These are phyloP conservation scores for Parnassius apollo DNA, from an alignment of 2,888 invertebrate genomes.

Conservation along the genomic window DNA sequence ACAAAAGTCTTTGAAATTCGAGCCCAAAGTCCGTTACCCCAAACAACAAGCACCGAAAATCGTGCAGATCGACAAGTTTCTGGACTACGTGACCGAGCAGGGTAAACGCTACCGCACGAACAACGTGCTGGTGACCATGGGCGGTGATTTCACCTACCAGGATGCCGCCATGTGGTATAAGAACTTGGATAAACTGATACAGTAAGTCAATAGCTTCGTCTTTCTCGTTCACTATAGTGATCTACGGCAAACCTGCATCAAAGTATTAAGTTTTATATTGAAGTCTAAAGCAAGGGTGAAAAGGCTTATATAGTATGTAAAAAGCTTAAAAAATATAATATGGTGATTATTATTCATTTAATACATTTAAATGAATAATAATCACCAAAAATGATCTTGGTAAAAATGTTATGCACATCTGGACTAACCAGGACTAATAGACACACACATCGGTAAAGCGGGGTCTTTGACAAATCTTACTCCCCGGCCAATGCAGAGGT, in stretches of 20 bases:
- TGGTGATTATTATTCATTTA: too few species aligned
- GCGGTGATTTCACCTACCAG: constrained; percentile 94
- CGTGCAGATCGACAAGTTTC: constrained; percentile 64
- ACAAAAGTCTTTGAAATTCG: background rate
- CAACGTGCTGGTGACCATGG: constrained; percentile 93
- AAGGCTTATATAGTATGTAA: too few species aligned
- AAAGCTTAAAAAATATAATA: too few species aligned
- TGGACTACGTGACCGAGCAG: constrained; percentile 80
- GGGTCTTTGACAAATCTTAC: too few species aligned
- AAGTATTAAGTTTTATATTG: too few species aligned
- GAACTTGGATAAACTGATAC: constrained; percentile 93
- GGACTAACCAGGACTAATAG: too few species aligned
- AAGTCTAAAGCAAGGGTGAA: too few species aligned
- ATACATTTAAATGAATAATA: too few species aligned
- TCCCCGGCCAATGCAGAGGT: too few species aligned
- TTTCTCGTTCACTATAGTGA: background rate
- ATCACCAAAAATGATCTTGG: too few species aligned
- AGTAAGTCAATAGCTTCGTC: constrained; percentile 62
- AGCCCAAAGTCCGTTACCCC: background rate
- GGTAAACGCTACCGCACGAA: constrained; percentile 83
- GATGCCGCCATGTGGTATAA: constrained; percentile 90
- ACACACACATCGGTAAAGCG: too few species aligned
- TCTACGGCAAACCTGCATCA: background rate
- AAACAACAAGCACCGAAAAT: background rate
- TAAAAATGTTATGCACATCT: too few species aligned